These are phyloP conservation scores for Mya arenaria DNA, from an alignment of 1,140 invertebrate genomes.

Conservation along the genomic window DNA sequence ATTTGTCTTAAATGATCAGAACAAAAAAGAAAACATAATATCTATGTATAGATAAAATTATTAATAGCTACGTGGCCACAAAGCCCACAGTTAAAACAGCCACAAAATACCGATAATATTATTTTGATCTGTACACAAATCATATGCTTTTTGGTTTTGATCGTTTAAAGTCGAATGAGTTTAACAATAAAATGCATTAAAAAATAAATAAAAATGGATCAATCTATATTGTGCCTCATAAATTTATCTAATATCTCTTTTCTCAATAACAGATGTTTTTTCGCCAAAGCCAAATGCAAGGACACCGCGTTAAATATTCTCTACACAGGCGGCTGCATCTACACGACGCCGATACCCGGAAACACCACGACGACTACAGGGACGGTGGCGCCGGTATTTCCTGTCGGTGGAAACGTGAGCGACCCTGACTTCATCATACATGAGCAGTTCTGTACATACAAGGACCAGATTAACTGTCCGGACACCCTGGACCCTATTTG, in stretches of 20 bases:
- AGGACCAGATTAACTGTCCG: constrained; percentile 10
- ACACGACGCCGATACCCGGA: background rate
- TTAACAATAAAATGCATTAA: too few relatives aligned
- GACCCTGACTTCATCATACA: background rate
- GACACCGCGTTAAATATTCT: constrained; percentile 14
- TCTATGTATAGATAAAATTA: too few relatives aligned
- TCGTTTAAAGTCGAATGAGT: too few relatives aligned
- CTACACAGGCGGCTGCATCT: constrained; percentile 18
- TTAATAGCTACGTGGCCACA: too few relatives aligned
- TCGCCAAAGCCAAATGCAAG: constrained; percentile 30
- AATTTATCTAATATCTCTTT: background rate
- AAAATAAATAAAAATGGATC: too few relatives aligned
- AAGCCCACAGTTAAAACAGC: too few relatives aligned
- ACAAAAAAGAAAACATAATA: too few relatives aligned
- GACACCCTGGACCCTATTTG: constrained; percentile 31
- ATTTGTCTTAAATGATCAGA: too few relatives aligned
- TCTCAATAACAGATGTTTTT: constrained; percentile 42
- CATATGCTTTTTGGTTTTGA: too few relatives aligned
- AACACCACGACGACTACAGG: background rate
- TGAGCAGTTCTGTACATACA: constrained; percentile 12
- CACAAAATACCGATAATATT: too few relatives aligned
- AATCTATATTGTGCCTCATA: too few relatives aligned
- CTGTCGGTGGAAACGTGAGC: background rate
- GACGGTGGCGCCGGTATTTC: background rate
- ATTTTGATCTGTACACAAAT: too few relatives aligned